Conservation (phyloP, 2,113 vertebrate genomes). For the Aythya baeri region DNA sequence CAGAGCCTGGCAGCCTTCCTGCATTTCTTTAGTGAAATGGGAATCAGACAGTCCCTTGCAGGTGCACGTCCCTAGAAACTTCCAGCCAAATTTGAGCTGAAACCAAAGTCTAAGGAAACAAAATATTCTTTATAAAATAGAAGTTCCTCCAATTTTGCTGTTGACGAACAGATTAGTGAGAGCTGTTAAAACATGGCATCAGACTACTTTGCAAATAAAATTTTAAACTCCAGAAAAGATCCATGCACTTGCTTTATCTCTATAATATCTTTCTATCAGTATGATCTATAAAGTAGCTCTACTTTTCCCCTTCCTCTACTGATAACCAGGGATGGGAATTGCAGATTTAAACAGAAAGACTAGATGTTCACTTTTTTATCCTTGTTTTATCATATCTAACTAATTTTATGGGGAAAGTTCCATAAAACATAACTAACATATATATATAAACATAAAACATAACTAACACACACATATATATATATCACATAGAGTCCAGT, state of each 20-base stretch:
- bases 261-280: background rate
- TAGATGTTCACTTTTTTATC: background rate
- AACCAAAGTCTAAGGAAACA: background rate
- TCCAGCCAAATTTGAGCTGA: background rate
- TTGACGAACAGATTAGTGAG: background rate
- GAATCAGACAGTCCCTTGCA: background rate
- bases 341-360: background rate
- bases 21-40: background rate
- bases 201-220: background rate
- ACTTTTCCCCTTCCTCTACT: background rate
- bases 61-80: background rate
- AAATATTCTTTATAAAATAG: background rate
- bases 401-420: background rate
- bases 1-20: background rate
- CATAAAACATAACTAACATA: too few species aligned
- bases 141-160: background rate
- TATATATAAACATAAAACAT: too few species aligned
- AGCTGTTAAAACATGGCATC: background rate
- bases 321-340: background rate
- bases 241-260: background rate
- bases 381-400: background rate
- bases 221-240: background rate
- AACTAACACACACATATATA: too few species aligned
- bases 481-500: background rate
- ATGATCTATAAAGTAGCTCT: background rate